Percentiles rank a stretch among this genome's conserved stretches.
Evolutionary conservation across 92 coral and sea anemone species (phyloP).

Genomic region (Porites lobata): DNA sequence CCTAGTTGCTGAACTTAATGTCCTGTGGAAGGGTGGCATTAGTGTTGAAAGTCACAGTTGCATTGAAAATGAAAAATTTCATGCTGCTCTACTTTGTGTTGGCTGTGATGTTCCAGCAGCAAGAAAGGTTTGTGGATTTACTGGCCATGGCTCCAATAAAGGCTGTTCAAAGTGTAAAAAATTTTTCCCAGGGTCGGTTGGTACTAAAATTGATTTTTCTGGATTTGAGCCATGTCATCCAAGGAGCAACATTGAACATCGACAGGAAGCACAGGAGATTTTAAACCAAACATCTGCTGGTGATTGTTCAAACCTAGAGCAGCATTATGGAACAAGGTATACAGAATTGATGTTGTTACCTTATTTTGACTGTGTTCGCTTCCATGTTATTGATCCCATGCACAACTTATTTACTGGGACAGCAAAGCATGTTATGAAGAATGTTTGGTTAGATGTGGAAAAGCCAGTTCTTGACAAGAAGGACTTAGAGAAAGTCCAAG

Average conservation of each 20-base stretch:
- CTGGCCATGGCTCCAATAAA: slow-evolving; percentile 25
- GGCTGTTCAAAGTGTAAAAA: slow-evolving; percentile 83
- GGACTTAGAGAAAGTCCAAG: slow-evolving; percentile 47
- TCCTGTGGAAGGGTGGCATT: slow-evolving; percentile 44
- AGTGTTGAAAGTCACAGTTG: background rate
- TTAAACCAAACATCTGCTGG: slow-evolving; percentile 12
- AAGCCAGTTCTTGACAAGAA: slow-evolving; percentile 35
- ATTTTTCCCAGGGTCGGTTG: slow-evolving; percentile 58
- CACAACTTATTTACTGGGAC: slow-evolving; percentile 72
- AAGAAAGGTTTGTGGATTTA: slow-evolving; percentile 68
- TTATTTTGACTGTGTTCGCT: slow-evolving; percentile 71
- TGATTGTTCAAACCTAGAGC: background rate
- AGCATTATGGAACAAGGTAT: slow-evolving; percentile 55
- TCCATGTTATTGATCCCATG: slow-evolving; percentile 75
- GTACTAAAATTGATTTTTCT: slow-evolving; percentile 27
- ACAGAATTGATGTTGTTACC: slow-evolving; percentile 49
- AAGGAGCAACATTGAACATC: slow-evolving; percentile 44
- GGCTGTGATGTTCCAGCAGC: slow-evolving; percentile 67
- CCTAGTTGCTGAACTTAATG: slow-evolving; percentile 29
- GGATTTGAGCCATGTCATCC: slow-evolving; percentile 59
- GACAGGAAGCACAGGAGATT: slow-evolving; percentile 51
- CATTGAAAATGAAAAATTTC: background rate
- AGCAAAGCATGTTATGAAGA: slow-evolving; percentile 63
- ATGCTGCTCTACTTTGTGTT: slow-evolving; percentile 33
- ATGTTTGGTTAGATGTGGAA: slow-evolving; percentile 44